Conservation (phyloP, 2,797 vertebrate species). For the Amblyraja radiata region DNA sequence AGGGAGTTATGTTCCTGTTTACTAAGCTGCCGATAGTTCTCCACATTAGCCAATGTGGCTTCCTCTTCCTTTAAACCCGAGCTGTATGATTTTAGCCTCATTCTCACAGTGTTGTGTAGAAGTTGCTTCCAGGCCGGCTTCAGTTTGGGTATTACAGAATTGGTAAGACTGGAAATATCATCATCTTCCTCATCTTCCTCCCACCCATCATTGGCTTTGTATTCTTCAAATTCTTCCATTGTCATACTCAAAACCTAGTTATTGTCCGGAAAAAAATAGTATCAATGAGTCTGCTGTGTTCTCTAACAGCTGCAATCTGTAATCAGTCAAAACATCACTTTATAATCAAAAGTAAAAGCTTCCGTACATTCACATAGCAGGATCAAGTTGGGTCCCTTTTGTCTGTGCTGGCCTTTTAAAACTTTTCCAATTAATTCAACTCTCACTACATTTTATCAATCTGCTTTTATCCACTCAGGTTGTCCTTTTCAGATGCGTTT, state of each 20-base stretch:
- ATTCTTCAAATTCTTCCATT: slow-evolving; percentile 69
- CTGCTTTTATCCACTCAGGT: neutral
- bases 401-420: neutral
- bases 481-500: neutral
- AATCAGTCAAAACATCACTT: neutral
- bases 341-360: neutral
- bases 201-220: slow-evolving; percentile 73
- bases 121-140: slow-evolving; percentile 64
- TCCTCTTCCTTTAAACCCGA: slow-evolving; percentile 60
- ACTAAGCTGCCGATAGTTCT: slow-evolving; percentile 52
- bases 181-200: slow-evolving; percentile 61
- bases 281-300: neutral
- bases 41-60: slow-evolving; percentile 54
- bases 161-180: slow-evolving; percentile 55
- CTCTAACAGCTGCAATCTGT: neutral
- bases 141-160: slow-evolving; percentile 61
- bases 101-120: slow-evolving; percentile 57
- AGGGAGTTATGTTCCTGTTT: slow-evolving; percentile 69
- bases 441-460: neutral
- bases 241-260: slow-evolving; percentile 80
- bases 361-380: neutral
- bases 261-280: slow-evolving; percentile 36
- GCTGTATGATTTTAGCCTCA: slow-evolving; percentile 62
- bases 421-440: neutral
- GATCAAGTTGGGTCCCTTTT: neutral